Conservation (phyloP, 2,888 invertebrate species). For the Galeopsomyia nigrocyanea region DNA sequence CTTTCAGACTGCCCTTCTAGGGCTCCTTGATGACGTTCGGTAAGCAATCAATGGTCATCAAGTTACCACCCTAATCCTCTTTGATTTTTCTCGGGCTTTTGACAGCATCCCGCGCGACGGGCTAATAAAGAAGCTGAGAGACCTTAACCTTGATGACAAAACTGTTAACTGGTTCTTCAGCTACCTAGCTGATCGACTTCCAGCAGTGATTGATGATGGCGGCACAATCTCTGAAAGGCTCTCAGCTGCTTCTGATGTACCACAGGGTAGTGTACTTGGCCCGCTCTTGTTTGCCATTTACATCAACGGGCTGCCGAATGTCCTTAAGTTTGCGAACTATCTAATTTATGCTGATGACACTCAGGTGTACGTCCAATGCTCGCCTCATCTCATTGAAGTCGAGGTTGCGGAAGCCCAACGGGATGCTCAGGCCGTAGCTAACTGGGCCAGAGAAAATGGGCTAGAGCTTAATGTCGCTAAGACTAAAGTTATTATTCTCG, state of each 20-base stretch:
- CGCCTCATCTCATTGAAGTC: too few relatives aligned
- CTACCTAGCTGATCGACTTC: not conserved
- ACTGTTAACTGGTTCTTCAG: not conserved
- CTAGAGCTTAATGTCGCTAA: too few relatives aligned
- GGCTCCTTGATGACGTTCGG: not conserved
- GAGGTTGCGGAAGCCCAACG: too few relatives aligned
- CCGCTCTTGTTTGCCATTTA: conserved; percentile 7
- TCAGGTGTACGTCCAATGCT: too few relatives aligned
- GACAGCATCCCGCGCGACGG: not conserved
- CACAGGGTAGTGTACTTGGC: conserved; percentile 2
- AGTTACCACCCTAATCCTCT: not conserved
- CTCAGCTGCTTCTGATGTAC: not conserved
- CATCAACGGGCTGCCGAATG: too few relatives aligned
- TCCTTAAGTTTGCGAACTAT: too few relatives aligned
- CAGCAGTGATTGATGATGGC: not conserved
- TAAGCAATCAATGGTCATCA: not conserved
- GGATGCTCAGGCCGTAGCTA: too few relatives aligned
- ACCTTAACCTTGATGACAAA: not conserved
- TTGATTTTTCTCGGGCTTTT: conserved; percentile 9
- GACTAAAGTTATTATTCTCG: too few relatives aligned
- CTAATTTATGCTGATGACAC: too few relatives aligned
- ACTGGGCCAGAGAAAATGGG: too few relatives aligned
- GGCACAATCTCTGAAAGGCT: not conserved
- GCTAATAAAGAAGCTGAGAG: not conserved
- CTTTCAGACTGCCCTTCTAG: not conserved